These are phyloP conservation scores for Pantherophis alleghaniensis DNA, from an alignment of 2,797 vertebrate genomes.

Conservation along the genomic window DNA sequence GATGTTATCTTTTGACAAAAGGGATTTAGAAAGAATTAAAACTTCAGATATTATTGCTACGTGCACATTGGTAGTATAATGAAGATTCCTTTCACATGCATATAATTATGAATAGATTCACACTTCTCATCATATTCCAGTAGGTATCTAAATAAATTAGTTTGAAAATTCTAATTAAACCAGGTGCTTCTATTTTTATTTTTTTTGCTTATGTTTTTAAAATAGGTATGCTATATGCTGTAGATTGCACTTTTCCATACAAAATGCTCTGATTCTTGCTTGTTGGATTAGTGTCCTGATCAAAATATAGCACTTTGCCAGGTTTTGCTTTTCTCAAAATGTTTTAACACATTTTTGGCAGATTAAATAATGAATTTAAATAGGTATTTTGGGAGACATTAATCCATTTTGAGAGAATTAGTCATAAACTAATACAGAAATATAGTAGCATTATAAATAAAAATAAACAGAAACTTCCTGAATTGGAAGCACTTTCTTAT, in stretches of 20 bases:
- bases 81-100: neutral
- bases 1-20: conserved; percentile 23
- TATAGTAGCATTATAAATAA: neutral
- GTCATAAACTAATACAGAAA: neutral
- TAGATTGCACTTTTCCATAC: neutral
- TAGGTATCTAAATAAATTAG: neutral
- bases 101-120: neutral
- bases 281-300: neutral
- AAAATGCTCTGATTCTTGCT: neutral
- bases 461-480: neutral
- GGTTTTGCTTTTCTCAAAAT: neutral
- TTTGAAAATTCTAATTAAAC: neutral
- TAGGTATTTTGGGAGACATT: neutral
- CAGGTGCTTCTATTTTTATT: neutral
- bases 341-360: neutral
- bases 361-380: neutral
- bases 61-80: neutral
- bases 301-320: neutral
- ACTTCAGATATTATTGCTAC: neutral
- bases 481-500: neutral
- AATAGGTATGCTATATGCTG: neutral
- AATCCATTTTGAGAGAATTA: neutral
- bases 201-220: neutral
- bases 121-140: neutral
- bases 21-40: neutral